Conservation (phyloP, 1,140 invertebrate genomes). For the Heliothis virescens region DNA sequence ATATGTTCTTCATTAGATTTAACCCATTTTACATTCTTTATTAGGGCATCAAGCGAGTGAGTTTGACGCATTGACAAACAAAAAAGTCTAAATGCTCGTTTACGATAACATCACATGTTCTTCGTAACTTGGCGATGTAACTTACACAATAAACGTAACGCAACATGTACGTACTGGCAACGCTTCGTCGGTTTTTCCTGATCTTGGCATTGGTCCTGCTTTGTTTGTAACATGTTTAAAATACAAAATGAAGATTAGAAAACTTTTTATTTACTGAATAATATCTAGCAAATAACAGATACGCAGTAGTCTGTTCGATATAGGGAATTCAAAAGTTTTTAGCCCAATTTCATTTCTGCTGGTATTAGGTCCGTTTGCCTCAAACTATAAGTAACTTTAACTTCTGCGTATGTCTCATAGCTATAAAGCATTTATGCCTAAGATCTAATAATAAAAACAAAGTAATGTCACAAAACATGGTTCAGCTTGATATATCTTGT, state of each 20-base stretch:
- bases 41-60: not conserved
- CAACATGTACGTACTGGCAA: conserved; percentile 45
- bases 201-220: conserved; percentile 54
- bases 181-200: conserved; percentile 53
- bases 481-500: too few species aligned
- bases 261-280: conserved; percentile 15
- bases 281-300: not conserved
- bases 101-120: conserved; percentile 40
- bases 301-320: not conserved
- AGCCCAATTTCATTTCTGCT: too few species aligned
- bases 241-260: conserved; percentile 29
- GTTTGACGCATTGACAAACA: not conserved
- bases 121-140: conserved; percentile 44
- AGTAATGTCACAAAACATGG: too few species aligned
- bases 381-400: too few species aligned
- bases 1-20: too few species aligned
- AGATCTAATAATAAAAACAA: too few species aligned
- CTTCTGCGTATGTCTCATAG: too few species aligned
- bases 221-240: conserved; percentile 46
- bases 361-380: too few species aligned
- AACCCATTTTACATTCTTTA: not conserved
- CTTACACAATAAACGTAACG: conserved; percentile 50
- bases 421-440: too few species aligned
- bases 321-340: too few species aligned
- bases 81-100: conserved; percentile 16